Percentiles rank a stretch among this genome's conserved stretches.
Evolutionary conservation across 1,140 invertebrate species (phyloP).

Genomic region (Diuraphis noxia): DNA sequence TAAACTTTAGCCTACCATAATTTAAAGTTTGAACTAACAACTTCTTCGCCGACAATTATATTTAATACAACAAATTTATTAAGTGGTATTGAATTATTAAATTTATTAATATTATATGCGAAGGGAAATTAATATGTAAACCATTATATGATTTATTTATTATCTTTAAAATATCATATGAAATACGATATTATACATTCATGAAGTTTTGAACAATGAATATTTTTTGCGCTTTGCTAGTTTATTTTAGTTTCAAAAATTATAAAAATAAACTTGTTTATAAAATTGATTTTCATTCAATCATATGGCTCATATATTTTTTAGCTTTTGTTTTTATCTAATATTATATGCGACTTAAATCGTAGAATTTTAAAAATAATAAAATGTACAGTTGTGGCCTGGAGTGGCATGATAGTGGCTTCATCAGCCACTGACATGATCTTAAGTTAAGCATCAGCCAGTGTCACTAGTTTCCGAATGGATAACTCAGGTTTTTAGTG

Average conservation of each 20-base stretch:
- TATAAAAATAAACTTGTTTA: neutral
- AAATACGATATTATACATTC: neutral
- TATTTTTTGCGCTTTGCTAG: neutral
- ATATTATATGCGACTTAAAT: neutral
- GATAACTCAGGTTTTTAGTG: no score
- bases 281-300: neutral
- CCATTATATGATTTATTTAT: neutral
- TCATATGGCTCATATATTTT: neutral
- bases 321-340: neutral
- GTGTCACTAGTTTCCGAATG: no score
- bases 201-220: neutral
- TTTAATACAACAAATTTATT: neutral
- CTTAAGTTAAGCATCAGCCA: no score
- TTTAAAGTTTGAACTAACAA: neutral
- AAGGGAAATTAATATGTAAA: neutral
- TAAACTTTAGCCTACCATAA: constrained; percentile 24
- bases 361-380: neutral
- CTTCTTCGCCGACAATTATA: neutral
- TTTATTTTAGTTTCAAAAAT: neutral
- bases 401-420: no score
- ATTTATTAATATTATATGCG: neutral
- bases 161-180: neutral
- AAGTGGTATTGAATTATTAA: neutral
- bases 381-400: no score
- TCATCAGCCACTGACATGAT: no score